Evolutionary conservation across 2,797 vertebrate genomes (phyloP).

Genomic region (Siniperca undulata): DNA sequence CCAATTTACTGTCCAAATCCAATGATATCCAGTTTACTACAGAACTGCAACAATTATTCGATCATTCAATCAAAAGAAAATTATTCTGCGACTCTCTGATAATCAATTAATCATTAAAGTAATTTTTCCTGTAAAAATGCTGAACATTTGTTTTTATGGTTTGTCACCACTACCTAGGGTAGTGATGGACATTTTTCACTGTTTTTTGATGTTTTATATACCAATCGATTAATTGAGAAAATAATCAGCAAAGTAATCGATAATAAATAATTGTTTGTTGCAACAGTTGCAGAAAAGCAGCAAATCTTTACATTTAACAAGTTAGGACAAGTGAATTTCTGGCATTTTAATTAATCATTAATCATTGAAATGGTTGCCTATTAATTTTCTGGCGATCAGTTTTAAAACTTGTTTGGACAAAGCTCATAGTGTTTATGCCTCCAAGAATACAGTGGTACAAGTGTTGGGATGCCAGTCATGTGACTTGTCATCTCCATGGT

Average conservation of each 20-base stretch:
- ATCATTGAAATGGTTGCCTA: background rate
- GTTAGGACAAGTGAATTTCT: background rate
- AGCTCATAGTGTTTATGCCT: background rate
- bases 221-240: background rate
- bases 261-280: background rate
- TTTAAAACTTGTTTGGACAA: constrained; percentile 2
- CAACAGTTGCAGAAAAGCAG: background rate
- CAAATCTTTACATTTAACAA: background rate
- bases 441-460: background rate
- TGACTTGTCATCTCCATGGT: constrained; percentile 23
- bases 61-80: background rate
- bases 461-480: constrained; percentile 8
- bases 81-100: background rate
- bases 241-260: background rate
- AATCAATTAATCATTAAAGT: background rate
- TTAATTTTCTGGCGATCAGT: background rate
- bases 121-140: background rate
- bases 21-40: background rate
- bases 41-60: background rate
- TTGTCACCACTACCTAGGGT: background rate
- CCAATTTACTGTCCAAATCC: background rate
- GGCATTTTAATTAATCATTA: background rate
- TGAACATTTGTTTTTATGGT: background rate
- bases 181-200: background rate
- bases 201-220: background rate